These are phyloP conservation scores for Glyphotaelius pellucidus DNA, from an alignment of 2,888 invertebrate species.

Conservation along the genomic window DNA sequence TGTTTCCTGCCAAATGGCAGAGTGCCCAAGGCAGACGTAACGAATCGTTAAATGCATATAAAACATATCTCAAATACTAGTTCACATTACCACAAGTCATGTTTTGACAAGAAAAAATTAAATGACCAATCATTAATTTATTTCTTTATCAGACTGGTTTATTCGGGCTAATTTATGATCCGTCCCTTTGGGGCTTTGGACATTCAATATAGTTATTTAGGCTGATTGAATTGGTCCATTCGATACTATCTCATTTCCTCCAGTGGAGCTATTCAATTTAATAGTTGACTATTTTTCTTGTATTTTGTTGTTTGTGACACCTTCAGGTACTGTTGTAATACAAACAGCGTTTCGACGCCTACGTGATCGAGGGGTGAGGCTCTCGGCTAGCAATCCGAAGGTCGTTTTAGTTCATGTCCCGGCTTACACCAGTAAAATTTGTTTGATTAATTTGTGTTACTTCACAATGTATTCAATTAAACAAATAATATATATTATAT, in stretches of 20 bases:
- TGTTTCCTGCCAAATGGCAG: not conserved
- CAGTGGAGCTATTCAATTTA: slow-evolving; percentile 29
- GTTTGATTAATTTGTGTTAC: too few relatives aligned
- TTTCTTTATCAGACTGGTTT: slow-evolving; percentile 52
- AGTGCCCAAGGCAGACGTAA: not conserved
- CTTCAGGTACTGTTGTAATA: slow-evolving; percentile 52
- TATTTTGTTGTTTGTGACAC: slow-evolving; percentile 52
- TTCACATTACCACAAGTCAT: slow-evolving; percentile 53
- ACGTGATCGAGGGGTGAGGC: too few relatives aligned
- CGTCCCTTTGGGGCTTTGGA: slow-evolving; percentile 39
- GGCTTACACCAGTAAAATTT: too few relatives aligned
- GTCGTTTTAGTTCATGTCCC: too few relatives aligned
- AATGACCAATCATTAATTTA: slow-evolving; percentile 50
- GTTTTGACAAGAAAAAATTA: slow-evolving; percentile 57
- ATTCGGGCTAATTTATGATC: slow-evolving; percentile 22
- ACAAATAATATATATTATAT: too few relatives aligned
- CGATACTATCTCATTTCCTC: slow-evolving; percentile 20
- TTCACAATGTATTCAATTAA: too few relatives aligned
- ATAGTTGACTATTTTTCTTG: slow-evolving; percentile 47
- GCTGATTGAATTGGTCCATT: slow-evolving; percentile 47
- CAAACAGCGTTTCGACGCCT: not conserved
- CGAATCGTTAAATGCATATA: slow-evolving; percentile 48
- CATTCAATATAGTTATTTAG: slow-evolving; percentile 50
- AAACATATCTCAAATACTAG: slow-evolving; percentile 41
- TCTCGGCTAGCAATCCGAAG: too few relatives aligned